Evolutionary conservation across 1,140 invertebrate species (phyloP), one percentile per base, ranked within the genome.

Genomic region (Temnothorax longispinosus): DNA sequence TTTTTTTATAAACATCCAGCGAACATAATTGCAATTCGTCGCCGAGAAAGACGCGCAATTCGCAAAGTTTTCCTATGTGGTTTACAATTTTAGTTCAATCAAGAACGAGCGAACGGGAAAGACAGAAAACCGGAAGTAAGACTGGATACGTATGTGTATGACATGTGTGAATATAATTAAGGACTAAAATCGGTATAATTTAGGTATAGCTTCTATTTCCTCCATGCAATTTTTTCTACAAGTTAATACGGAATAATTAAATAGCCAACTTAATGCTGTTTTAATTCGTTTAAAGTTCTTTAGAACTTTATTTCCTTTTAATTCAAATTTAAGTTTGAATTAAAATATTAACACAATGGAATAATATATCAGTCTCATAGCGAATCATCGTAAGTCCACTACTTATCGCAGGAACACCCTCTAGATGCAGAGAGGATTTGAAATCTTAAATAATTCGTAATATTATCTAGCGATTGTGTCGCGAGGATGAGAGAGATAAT

Each of bases 41-140:
- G n/a, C n/a, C 35, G 52, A 76, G 52, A 58, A 38, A 58, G 52
- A 76, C 7, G 35, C 52, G n/a, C 21, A 8, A 38, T 56, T 75
- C 32, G 38, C 21, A 35, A 47, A 71, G 13, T 47, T 50, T 69
- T 27, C n/a, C 15, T 35, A 41, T 75, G 13, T n/a, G 52, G n/a
- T 76, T 76, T 75, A 7, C 13, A 21, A 75, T 75, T 38, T 76
- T 58, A 41, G 52, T 21, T 76, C 52, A 41, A 58, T 75, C 8
- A 41, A 58, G 72, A 76, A 58, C 52, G 52, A 76, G 72, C 72
- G 72, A 75, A n/a, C 35, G 52, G 7, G 52, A 58, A 76, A 76
- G n/a, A 76, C 7, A 58, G 0, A 13, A 38, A 76, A 27, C 35
- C n/a, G 13, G n/a, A 15, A 41, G 35, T 38, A 58, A 76, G 52